Evolutionary conservation across 1,140 invertebrate genomes (phyloP).

Genomic region (Agrilus planipennis): DNA sequence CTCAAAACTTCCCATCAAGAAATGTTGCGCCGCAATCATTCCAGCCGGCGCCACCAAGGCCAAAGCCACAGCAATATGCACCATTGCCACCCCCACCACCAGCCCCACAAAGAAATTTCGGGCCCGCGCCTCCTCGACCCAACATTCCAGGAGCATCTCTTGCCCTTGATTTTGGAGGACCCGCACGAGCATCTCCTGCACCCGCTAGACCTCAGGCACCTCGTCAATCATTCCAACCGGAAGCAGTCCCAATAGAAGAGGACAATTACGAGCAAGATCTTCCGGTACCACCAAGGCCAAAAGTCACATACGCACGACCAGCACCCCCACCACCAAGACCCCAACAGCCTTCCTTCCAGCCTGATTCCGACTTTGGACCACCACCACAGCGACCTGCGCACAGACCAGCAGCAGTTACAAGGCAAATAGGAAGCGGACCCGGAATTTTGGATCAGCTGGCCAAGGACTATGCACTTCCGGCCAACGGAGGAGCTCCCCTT

Average conservation of each 20-base stretch:
- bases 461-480: conserved; percentile 63
- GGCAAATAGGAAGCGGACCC: conserved; percentile 30
- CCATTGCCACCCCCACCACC: conserved; percentile 21
- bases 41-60: conserved; percentile 19
- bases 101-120: conserved; percentile 20
- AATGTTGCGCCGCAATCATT: conserved; percentile 24
- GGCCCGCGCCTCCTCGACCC: conserved; percentile 19
- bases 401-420: conserved; percentile 29
- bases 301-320: not conserved
- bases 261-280: conserved; percentile 12
- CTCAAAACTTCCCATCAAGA: no score
- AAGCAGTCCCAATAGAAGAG: conserved; percentile 13
- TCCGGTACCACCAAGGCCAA: conserved; percentile 9
- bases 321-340: conserved; percentile 7
- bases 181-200: conserved; percentile 28
- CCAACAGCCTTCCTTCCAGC: conserved; percentile 9
- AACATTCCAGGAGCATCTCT: not conserved
- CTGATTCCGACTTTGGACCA: conserved; percentile 13
- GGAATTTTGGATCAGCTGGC: conserved; percentile 70
- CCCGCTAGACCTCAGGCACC: conserved; percentile 17
- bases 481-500: conserved; percentile 49
- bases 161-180: conserved; percentile 18
- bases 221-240: conserved; percentile 12
- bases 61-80: conserved; percentile 7
- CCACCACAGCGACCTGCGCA: conserved; percentile 16